phyloP scores from a whole-genome alignment of 2,113 vertebrate genomes.

The Sarotherodon lohbergeri region DNA sequence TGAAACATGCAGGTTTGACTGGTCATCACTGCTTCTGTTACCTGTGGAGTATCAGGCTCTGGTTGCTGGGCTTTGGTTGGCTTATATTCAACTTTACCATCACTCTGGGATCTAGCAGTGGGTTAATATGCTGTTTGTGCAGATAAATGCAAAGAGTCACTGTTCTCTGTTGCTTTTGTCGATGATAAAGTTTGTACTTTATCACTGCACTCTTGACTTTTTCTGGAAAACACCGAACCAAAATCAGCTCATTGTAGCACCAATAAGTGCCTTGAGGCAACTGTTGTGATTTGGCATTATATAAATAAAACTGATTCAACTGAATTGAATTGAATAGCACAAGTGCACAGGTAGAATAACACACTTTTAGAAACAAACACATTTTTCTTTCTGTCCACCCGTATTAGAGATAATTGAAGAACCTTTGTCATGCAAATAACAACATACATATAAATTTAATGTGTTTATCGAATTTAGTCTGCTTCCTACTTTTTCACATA shows the following conservation, averaged over 20 bases:
- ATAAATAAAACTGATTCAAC: background rate
- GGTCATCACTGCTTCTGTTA: background rate
- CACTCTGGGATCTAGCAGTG: background rate
- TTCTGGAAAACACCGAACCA: accelerated
- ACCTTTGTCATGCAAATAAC: background rate
- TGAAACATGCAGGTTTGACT: background rate
- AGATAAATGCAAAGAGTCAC: background rate
- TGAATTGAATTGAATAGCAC: background rate
- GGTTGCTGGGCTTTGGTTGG: background rate
- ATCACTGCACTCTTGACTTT: background rate
- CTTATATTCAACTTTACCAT: background rate
- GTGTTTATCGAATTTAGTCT: background rate
- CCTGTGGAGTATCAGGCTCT: background rate
- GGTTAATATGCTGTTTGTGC: background rate
- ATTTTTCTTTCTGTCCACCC: background rate
- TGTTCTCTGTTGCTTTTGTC: background rate
- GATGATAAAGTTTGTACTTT: background rate
- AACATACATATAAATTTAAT: background rate
- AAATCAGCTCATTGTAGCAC: background rate
- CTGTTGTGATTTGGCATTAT: background rate
- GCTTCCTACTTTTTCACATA: background rate
- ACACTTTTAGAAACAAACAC: background rate
- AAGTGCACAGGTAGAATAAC: background rate
- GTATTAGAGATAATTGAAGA: background rate
- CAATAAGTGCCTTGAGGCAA: background rate